These are phyloP conservation scores for Hesperia comma DNA, from an alignment of 2,888 invertebrate genomes.

Conservation along the genomic window DNA sequence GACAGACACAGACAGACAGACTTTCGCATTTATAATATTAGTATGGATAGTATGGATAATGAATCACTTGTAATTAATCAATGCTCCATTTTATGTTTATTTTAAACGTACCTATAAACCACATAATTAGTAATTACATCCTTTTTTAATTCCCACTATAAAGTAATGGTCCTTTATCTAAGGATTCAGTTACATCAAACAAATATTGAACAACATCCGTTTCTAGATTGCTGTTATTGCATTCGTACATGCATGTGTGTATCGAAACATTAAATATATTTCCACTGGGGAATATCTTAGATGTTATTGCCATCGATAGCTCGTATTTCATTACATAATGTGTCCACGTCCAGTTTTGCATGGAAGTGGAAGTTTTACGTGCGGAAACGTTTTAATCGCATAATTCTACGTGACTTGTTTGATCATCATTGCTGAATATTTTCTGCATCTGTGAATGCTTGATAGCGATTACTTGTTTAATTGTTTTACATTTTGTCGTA, in stretches of 20 bases:
- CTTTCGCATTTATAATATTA: too few relatives aligned
- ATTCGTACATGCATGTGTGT: slow-evolving; percentile 3
- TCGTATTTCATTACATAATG: slow-evolving; percentile 32
- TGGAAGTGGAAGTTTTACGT: slow-evolving; percentile 48
- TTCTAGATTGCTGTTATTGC: slow-evolving; percentile 10
- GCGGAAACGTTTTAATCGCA: slow-evolving; percentile 43
- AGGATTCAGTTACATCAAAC: background rate
- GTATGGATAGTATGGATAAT: too few relatives aligned
- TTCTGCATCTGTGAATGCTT: slow-evolving; percentile 14
- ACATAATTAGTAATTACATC: background rate
- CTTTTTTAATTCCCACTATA: background rate
- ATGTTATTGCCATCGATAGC: slow-evolving; percentile 33
- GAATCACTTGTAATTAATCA: too few relatives aligned
- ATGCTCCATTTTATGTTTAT: background rate
- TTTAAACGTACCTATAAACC: background rate
- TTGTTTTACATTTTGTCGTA: background rate
- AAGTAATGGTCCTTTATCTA: background rate
- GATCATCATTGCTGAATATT: slow-evolving; percentile 37
- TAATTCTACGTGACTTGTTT: slow-evolving; percentile 46
- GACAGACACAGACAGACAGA: too few relatives aligned
- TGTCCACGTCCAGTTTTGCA: slow-evolving; percentile 35
- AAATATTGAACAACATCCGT: background rate
- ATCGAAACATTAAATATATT: slow-evolving; percentile 24
- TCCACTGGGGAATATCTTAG: slow-evolving; percentile 31
- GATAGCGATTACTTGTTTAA: slow-evolving; percentile 14